Evolutionary conservation across 2,113 vertebrate genomes (phyloP), one percentile per base, ranked within the genome.

Genomic region (Agelaius tricolor): DNA sequence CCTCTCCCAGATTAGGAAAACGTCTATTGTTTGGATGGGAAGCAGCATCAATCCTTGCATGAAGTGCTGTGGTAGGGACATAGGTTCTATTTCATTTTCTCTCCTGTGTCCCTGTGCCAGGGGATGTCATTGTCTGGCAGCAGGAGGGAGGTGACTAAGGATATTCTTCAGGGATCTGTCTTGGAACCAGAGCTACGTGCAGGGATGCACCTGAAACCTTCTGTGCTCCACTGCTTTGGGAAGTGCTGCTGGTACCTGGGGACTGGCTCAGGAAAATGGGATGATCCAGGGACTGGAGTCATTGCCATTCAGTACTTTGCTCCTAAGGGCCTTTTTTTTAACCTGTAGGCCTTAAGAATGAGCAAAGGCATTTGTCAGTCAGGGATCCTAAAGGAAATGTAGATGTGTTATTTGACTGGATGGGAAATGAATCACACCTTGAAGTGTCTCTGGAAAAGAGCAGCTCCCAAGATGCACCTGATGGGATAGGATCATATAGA

Each of bases 61-160:
- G 47, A 59, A 18, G 28, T 41, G 89, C 88, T 74, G 54, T 24
- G 20, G n/a, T 84, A 27, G 2, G 62, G 46, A 51, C 1, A 0
- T 15, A 9, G 13, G 13, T 57, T 82, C 1, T n/a, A 63, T 66
- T 88, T 59, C 35, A 77, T 80, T 89, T 79, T 76, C n/a, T 55
- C 41, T 78, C 31, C 51, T 5, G 26, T 79, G 47, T 49, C n/a
- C 26, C 80, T 9, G 43, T 90, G 78, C 92, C 90, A 87, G 65
- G 47, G 74, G 21, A 46, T 76, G 51, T 89, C 43, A 73, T 58
- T 94, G 72, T 63, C 68, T 94, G 91, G 91, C 90, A 80, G 75
- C 73, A 67, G 84, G 72, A 92, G 72, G 57, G 76, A 80, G 23
- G 90, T 92, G 90, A 90, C 80, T 90, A 81, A 96, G 95, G 73